A percentile compares a stretch with the other conserved stretches of the same genome.
These are phyloP conservation scores for Drosophila glabriapex DNA, from an alignment of 2,888 invertebrate species.

Conservation along the genomic window DNA sequence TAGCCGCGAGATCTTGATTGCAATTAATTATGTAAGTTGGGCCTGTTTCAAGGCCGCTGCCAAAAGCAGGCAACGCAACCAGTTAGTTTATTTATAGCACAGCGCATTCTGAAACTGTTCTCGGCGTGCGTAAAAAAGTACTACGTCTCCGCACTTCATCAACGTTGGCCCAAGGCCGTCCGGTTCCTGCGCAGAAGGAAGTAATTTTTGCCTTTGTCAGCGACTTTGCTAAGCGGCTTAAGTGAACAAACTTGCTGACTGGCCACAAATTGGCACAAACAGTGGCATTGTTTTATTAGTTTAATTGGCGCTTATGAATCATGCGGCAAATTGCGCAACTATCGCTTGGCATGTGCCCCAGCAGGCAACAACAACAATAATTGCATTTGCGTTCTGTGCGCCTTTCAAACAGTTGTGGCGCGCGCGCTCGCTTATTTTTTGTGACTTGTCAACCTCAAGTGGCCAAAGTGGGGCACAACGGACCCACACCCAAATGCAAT, in stretches of 20 bases:
- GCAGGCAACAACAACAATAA: conserved; percentile 6
- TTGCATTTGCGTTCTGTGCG: conserved; percentile 41
- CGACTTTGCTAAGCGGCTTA: conserved; percentile 61
- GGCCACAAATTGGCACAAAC: conserved; percentile 30
- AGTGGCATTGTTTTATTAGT: conserved; percentile 45
- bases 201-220: conserved; percentile 55
- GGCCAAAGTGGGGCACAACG: conserved; percentile 53
- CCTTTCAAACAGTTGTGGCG: conserved; percentile 46
- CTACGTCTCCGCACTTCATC: conserved; percentile 28
- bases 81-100: conserved; percentile 64
- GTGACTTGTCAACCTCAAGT: conserved; percentile 57
- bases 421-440: conserved; percentile 6
- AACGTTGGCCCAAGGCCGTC: conserved; percentile 51
- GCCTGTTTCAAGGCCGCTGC: conserved; percentile 57
- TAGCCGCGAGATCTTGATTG: conserved; percentile 47
- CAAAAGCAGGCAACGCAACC: conserved; percentile 30
- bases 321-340: conserved; percentile 68
- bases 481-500: conserved; percentile 68
- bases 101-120: conserved; percentile 66
- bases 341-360: conserved; percentile 56
- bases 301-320: conserved; percentile 72
- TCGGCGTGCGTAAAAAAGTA: conserved; percentile 62
- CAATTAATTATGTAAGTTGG: conserved; percentile 79
- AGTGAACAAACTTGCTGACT: conserved; percentile 42
- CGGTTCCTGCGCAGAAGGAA: conserved; percentile 70